Evolutionary conservation across 2,888 invertebrate species (phyloP).

Genomic region (Allolobophora icterica): DNA sequence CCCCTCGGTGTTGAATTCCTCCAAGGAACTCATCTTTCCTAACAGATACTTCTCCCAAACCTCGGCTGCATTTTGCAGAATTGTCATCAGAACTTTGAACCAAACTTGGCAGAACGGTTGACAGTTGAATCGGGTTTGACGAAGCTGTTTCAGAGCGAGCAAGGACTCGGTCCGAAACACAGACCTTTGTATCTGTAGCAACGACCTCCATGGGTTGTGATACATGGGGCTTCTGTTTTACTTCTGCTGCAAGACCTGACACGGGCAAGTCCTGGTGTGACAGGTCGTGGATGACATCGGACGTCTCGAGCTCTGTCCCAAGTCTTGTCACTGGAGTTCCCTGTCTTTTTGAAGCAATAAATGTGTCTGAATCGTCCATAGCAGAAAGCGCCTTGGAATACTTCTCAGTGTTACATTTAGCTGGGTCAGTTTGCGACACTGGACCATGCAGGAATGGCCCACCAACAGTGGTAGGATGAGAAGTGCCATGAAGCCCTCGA

Average conservation of each 20-base stretch:
- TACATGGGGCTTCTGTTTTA: neutral
- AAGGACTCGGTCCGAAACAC: neutral
- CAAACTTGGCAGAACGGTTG: neutral
- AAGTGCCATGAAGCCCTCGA: neutral
- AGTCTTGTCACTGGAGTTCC: neutral
- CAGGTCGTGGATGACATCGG: neutral
- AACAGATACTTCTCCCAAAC: neutral
- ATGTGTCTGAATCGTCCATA: neutral
- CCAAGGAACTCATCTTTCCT: neutral
- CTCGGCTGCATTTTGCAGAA: neutral
- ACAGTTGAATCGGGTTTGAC: neutral
- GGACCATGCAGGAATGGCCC: neutral
- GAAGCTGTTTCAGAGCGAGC: neutral
- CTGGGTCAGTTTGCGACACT: neutral
- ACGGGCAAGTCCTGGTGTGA: neutral
- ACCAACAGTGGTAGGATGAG: neutral
- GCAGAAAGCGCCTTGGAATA: neutral
- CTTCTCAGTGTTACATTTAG: neutral
- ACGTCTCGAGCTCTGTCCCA: neutral
- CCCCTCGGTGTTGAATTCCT: neutral
- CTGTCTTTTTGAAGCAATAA: neutral
- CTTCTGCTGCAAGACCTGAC: neutral
- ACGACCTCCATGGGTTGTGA: neutral
- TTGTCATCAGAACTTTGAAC: neutral
- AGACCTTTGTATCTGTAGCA: neutral